Percentiles rank a stretch among this genome's conserved stretches.
Conservation (phyloP, 1,140 invertebrate species). For the Leptinotarsa defecta region DNA sequence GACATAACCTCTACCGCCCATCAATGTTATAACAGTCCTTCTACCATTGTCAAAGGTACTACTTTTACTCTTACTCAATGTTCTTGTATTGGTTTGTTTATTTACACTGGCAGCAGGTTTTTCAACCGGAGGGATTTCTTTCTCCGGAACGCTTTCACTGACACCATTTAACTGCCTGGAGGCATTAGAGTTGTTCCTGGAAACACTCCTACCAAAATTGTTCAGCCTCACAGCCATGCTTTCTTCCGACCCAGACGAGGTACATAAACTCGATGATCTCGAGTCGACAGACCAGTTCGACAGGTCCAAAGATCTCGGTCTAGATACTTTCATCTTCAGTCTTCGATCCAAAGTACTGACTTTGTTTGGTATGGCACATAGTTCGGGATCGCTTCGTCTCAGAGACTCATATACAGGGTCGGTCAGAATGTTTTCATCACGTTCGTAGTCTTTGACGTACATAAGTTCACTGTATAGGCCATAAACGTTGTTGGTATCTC, state of each 20-base stretch:
- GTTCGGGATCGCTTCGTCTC: slow-evolving; percentile 78
- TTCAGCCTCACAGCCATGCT: slow-evolving; percentile 70
- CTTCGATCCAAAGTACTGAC: slow-evolving; percentile 79
- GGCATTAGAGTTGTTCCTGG: slow-evolving; percentile 72
- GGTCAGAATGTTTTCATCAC: slow-evolving; percentile 72
- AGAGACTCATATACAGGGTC: slow-evolving; percentile 76
- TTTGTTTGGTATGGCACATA: slow-evolving; percentile 79
- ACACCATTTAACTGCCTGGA: slow-evolving; percentile 58
- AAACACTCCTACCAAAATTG: slow-evolving; percentile 61
- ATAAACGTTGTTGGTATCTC: slow-evolving; percentile 81
- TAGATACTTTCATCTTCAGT: slow-evolving; percentile 76
- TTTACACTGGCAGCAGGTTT: slow-evolving; percentile 20
- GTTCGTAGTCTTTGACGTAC: slow-evolving; percentile 85
- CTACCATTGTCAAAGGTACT: slow-evolving; percentile 59
- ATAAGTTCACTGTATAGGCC: slow-evolving; percentile 88
- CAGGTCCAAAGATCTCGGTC: slow-evolving; percentile 79
- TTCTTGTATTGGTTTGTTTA: slow-evolving; percentile 45
- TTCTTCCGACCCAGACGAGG: slow-evolving; percentile 80
- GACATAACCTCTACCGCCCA: slow-evolving; percentile 85
- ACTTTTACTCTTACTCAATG: slow-evolving; percentile 49
- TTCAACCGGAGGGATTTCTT: slow-evolving; percentile 19
- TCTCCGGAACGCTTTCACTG: slow-evolving; percentile 39
- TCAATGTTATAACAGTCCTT: slow-evolving; percentile 81
- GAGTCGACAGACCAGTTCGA: slow-evolving; percentile 89
- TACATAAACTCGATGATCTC: slow-evolving; percentile 78